Conservation (phyloP, 2,113 vertebrate species). For the Abramis brama region DNA sequence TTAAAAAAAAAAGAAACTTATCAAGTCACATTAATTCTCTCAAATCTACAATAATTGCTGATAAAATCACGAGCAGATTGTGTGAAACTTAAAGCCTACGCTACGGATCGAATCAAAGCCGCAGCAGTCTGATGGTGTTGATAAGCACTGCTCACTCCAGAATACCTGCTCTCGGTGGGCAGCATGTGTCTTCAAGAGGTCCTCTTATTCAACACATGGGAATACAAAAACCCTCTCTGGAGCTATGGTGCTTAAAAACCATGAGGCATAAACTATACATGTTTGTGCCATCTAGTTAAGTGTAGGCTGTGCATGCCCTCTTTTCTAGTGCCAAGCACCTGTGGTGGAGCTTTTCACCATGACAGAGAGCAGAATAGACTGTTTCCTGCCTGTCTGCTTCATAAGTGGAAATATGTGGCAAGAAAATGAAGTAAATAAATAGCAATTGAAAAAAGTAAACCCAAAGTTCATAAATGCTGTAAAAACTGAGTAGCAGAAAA, state of each 20-base stretch:
- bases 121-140: slow-evolving; percentile 21
- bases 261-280: neutral
- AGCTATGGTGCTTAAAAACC: neutral
- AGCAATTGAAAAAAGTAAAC: neutral
- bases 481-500: neutral
- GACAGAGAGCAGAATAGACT: neutral
- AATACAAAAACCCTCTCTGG: slow-evolving; percentile 22
- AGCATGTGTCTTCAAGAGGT: slow-evolving; percentile 25
- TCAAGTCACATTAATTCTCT: neutral
- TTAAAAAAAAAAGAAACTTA: neutral
- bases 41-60: slow-evolving; percentile 6
- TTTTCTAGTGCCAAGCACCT: neutral
- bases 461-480: neutral
- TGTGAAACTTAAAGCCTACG: slow-evolving; percentile 11
- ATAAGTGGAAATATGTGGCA: neutral
- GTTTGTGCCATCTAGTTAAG: neutral
- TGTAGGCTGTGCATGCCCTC: neutral
- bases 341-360: neutral
- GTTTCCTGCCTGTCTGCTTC: neutral
- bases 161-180: slow-evolving; percentile 50
- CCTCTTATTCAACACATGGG: slow-evolving; percentile 39
- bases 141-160: slow-evolving; percentile 47
- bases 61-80: slow-evolving; percentile 23
- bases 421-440: neutral
- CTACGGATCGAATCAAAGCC: slow-evolving; percentile 56